phyloP scores from a whole-genome alignment of 53 echinoderm and acorn worm genomes.

The Crossaster papposus region DNA sequence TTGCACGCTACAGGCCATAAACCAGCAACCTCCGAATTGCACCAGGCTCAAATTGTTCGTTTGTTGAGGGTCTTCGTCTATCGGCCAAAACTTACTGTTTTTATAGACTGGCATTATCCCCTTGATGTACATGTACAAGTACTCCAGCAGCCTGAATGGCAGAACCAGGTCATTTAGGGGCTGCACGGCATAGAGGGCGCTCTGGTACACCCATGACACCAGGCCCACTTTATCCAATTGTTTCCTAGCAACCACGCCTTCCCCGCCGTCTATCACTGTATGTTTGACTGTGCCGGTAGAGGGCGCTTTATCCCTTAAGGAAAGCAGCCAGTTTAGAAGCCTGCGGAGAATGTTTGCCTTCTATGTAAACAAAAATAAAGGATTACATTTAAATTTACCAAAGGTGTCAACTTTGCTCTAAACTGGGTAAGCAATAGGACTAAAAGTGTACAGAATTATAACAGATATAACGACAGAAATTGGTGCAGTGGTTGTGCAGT shows the following conservation, averaged over 20 bases:
- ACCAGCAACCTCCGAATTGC: no score
- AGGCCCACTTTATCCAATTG: background rate
- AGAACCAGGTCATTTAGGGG: slow-evolving; percentile 6
- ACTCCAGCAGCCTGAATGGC: background rate
- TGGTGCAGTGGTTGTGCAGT: no score
- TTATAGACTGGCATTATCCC: background rate
- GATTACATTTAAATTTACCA: background rate
- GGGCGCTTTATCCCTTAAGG: slow-evolving; percentile 12
- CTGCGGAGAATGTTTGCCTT: background rate
- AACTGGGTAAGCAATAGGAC: background rate
- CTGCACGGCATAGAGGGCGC: slow-evolving; percentile 30
- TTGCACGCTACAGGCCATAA: no score
- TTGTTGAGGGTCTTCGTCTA: no score
- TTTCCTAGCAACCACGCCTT: slow-evolving; percentile 34
- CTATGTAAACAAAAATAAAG: background rate
- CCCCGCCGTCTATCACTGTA: background rate
- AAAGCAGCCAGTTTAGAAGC: background rate
- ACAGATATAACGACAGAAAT: no score
- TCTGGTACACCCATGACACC: background rate
- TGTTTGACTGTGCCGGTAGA: background rate
- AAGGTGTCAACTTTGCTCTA: background rate
- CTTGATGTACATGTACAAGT: background rate
- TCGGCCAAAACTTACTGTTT: background rate
- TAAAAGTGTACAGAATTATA: no score
- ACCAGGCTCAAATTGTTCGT: no score